Base-by-base conservation (phyloP, 2,888 invertebrate species). In the Epirrita christyi region DNA sequence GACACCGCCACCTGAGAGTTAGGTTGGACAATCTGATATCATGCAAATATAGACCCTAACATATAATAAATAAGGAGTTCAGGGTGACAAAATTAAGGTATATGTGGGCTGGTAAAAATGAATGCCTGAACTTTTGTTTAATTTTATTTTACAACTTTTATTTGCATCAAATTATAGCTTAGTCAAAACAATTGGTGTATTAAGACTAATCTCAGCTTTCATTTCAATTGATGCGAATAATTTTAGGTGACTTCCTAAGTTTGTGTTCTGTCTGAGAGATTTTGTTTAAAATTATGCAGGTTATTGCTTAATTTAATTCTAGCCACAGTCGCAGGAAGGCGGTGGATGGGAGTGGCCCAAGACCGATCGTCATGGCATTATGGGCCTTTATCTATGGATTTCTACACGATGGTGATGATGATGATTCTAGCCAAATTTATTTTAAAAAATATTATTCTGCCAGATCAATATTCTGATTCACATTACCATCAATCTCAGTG, bases 181-280 rank as follows among this genome's bases (percentile, higher is more conserved):
- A 49, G 51, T 43, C 38, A 50, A 65, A 60, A 65, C 60, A 67
- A 65, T 63, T 55, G 61, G n/a, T 54, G 45, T 55, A 57, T 60
- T 64, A 48, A 36, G 52, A 55, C 47, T 52, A 44, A 58, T 50
- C 32, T 45, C 8, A 45, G 49, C 59, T 63, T 63, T 63, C 63
- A 46, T 51, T 55, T 55, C 51, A 40, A 56, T 54, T 59, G 49
- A 55, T 38, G 49, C 51, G 52, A 42, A 55, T 44, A 47, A 42
- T 55, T 46, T 51, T 43, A 32, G n/a, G 37, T 28, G 4, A 38
- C 34, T 50, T 47, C 48, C 47, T 38, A 21, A n/a, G n/a, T n/a
- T n/a, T 11, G 36, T 45, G 28, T 45, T 34, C 38, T 45, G n/a
- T 21, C 21, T 21, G 21, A 2, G 21, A 21, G 21, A 21, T 21